phyloP scores from a whole-genome alignment of 2,888 invertebrate genomes.

The Mesorhabditis sp. region DNA sequence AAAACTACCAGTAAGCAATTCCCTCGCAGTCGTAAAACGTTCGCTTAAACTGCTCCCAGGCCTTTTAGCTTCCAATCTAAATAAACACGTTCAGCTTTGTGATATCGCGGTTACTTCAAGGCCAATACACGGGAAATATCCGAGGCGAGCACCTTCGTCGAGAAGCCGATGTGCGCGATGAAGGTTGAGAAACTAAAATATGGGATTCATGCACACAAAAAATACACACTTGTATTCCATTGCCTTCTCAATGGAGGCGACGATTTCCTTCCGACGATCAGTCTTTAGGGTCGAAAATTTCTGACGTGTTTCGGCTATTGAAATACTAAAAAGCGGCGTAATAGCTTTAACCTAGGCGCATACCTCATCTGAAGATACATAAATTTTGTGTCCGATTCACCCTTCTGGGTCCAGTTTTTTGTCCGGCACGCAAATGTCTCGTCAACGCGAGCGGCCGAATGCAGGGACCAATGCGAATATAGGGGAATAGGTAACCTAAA shows the following conservation, averaged over 20 bases:
- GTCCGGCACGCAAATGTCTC: constrained; percentile 45
- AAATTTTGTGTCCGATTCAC: constrained; percentile 39
- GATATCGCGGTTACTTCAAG: constrained; percentile 10
- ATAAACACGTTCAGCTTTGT: not conserved
- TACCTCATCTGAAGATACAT: constrained; percentile 33
- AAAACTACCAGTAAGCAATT: not conserved
- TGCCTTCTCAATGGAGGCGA: constrained; percentile 38
- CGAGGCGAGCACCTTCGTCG: constrained; percentile 34
- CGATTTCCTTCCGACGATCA: constrained; percentile 39
- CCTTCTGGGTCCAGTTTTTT: constrained; percentile 50
- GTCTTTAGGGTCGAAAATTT: constrained; percentile 37
- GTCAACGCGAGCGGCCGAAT: constrained; percentile 43
- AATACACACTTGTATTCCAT: constrained; percentile 35
- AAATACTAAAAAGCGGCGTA: constrained; percentile 31
- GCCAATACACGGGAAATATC: constrained; percentile 46
- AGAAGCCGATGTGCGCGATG: constrained; percentile 44
- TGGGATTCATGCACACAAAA: not conserved
- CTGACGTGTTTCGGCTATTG: constrained; percentile 44
- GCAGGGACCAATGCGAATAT: constrained; percentile 49
- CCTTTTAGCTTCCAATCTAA: constrained; percentile 15
- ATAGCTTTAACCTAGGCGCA: constrained; percentile 1
- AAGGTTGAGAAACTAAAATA: constrained; percentile 31
- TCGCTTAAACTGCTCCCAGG: not conserved
- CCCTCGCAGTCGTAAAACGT: not conserved
- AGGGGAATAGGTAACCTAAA: constrained; percentile 44